Conservation (phyloP, 2,888 invertebrate species). For the Tetrapedia diversipes region DNA sequence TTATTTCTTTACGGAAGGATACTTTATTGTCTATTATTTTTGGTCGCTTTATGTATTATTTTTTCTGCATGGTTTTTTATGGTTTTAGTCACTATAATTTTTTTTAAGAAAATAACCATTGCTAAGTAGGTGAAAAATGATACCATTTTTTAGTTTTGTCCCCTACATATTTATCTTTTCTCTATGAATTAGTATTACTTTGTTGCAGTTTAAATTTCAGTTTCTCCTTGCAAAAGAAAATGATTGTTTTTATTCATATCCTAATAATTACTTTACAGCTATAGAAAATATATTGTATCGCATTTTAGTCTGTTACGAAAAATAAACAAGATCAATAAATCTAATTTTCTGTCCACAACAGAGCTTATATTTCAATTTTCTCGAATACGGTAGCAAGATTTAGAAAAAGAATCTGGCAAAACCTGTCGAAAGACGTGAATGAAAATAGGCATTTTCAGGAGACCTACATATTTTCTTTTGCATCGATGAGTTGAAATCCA, state of each 20-base stretch:
- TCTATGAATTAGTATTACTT: background rate
- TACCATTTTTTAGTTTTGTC: too few species aligned
- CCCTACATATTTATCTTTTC: too few species aligned
- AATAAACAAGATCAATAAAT: background rate
- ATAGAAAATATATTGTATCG: background rate
- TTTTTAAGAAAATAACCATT: too few species aligned
- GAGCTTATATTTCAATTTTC: background rate
- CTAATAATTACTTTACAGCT: background rate
- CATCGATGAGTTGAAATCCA: background rate
- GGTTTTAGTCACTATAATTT: background rate
- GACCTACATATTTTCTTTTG: slow-evolving; percentile 18
- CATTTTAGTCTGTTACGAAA: background rate
- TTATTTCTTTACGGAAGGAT: background rate
- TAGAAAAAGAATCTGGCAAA: background rate
- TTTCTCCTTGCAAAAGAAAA: background rate
- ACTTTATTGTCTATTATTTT: background rate
- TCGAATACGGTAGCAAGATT: background rate
- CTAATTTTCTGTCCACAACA: background rate
- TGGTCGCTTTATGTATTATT: background rate
- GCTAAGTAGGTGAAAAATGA: too few species aligned
- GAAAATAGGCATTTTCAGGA: slow-evolving; percentile 15
- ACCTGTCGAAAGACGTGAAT: background rate
- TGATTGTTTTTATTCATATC: too few species aligned
- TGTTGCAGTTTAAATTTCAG: background rate
- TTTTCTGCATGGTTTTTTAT: background rate